Evolutionary conservation across 2,113 vertebrate genomes (phyloP).

Genomic region (Struthidea cinerea): DNA sequence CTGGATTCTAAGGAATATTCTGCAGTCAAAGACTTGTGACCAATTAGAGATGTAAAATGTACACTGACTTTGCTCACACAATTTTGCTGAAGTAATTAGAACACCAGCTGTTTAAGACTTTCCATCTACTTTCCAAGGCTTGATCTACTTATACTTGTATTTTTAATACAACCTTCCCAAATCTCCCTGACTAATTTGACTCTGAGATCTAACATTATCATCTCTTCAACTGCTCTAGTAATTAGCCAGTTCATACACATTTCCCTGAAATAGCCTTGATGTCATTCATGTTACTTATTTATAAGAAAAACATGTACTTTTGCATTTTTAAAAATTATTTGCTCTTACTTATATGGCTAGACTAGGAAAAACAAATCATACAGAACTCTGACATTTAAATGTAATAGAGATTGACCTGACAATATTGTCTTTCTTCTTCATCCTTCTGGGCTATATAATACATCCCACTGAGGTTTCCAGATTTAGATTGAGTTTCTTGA

Average conservation of each 20-base stretch:
- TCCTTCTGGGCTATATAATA: neutral
- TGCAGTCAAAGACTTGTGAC: neutral
- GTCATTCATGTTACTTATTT: neutral
- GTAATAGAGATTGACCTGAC: neutral
- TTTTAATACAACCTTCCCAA: neutral
- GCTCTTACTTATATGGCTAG: neutral
- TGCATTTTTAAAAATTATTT: neutral
- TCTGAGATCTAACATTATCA: neutral
- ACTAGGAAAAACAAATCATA: neutral
- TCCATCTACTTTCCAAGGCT: neutral
- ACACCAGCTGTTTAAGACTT: neutral
- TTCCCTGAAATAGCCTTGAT: neutral
- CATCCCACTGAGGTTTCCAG: neutral
- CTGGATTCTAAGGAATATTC: neutral
- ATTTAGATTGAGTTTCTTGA: neutral
- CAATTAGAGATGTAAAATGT: neutral
- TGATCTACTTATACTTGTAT: neutral
- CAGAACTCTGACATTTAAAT: neutral
- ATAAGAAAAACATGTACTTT: neutral
- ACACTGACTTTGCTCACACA: neutral
- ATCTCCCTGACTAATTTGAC: neutral
- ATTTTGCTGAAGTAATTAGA: neutral
- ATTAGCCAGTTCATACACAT: neutral
- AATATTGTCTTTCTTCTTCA: neutral
- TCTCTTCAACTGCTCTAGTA: neutral